Conservation (phyloP, 2,113 vertebrate genomes). For the Phainopepla nitens region DNA sequence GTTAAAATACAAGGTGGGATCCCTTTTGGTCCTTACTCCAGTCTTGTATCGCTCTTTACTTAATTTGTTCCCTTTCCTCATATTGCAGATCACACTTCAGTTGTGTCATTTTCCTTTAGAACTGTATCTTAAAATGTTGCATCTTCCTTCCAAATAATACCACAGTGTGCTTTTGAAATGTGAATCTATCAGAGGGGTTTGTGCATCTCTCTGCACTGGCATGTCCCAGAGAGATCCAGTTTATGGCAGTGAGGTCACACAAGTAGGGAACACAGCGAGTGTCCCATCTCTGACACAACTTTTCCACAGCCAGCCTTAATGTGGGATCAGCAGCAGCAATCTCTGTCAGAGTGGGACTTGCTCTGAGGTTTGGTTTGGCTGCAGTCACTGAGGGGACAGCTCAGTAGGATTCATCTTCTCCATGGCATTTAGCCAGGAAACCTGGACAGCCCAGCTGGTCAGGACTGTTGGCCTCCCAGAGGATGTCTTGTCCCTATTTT, state of each 20-base stretch:
- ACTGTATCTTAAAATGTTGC: neutral
- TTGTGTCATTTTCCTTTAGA: neutral
- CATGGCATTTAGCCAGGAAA: neutral
- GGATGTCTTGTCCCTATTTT: neutral
- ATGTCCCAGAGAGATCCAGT: neutral
- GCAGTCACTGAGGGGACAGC: neutral
- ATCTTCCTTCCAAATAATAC: neutral
- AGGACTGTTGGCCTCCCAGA: neutral
- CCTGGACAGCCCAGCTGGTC: neutral
- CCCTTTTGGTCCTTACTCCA: neutral
- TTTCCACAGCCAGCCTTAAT: neutral
- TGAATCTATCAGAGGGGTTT: neutral
- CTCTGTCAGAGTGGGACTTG: neutral
- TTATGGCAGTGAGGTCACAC: neutral
- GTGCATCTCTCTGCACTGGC: neutral
- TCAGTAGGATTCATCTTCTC: neutral
- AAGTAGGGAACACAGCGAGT: fast-evolving
- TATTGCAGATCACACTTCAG: neutral
- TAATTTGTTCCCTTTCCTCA: neutral
- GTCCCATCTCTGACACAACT: neutral
- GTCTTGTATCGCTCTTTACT: neutral
- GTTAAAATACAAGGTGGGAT: neutral
- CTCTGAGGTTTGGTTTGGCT: neutral
- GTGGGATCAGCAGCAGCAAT: neutral
- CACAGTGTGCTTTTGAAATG: neutral